Evolutionary conservation across 2,113 vertebrate genomes (phyloP).

Genomic region (Paratilapia polleni): DNA sequence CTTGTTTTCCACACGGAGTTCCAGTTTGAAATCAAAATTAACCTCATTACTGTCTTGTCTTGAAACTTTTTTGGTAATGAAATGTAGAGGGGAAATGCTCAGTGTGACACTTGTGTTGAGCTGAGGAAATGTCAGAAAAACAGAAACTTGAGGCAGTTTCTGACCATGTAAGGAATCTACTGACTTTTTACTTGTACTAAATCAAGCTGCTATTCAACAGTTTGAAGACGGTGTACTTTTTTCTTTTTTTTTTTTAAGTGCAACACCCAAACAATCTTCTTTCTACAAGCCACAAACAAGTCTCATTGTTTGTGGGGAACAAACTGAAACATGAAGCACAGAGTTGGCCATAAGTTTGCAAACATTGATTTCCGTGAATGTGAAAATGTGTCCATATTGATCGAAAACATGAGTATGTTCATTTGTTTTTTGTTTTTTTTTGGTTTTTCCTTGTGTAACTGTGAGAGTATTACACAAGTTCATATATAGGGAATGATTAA

Average conservation of each 20-base stretch:
- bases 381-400: conserved; percentile 50
- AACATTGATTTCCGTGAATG: conserved; percentile 62
- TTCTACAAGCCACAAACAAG: background rate
- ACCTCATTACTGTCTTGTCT: background rate
- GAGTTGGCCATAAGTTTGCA: conserved; percentile 34
- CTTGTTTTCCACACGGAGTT: conserved; percentile 29
- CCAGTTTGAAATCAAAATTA: conserved; percentile 11
- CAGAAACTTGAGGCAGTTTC: conserved; percentile 19
- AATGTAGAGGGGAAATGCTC: background rate
- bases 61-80: background rate
- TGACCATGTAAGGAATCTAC: conserved; percentile 21
- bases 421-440: background rate
- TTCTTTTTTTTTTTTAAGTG: background rate
- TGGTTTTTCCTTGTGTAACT: background rate
- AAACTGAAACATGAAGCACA: conserved; percentile 24
- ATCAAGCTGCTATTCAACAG: conserved; percentile 41
- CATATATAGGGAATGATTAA: conserved; percentile 25
- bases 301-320: conserved; percentile 34
- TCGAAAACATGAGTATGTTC: conserved; percentile 16
- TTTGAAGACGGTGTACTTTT: conserved; percentile 9
- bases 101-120: background rate
- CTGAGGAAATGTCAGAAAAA: conserved; percentile 10
- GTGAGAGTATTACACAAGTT: conserved; percentile 46
- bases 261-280: conserved; percentile 10
- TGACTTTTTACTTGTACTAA: background rate